Evolutionary conservation across 2,888 invertebrate genomes (phyloP).

Genomic region (Trissoscelio sp.): DNA sequence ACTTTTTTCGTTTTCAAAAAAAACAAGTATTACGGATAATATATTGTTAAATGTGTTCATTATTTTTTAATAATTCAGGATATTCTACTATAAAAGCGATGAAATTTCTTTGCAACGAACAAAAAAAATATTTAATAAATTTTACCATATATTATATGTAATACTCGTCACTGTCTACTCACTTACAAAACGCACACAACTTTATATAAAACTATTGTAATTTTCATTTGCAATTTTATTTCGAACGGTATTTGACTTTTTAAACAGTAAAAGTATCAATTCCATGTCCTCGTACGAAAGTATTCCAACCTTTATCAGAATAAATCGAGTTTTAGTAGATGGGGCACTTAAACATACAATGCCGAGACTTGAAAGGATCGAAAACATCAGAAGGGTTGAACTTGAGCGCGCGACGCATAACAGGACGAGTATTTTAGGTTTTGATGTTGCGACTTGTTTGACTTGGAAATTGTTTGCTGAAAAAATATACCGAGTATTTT

Average conservation of each 20-base stretch:
- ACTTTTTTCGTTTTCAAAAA: no score
- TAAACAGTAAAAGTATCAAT: slow-evolving; percentile 72
- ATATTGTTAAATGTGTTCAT: no score
- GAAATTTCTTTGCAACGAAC: no score
- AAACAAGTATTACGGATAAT: no score
- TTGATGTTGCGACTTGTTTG: slow-evolving; percentile 23
- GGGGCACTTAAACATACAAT: slow-evolving; percentile 42
- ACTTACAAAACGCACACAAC: slow-evolving; percentile 14
- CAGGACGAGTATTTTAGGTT: slow-evolving; percentile 24
- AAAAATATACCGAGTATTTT: not conserved
- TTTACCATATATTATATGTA: no score
- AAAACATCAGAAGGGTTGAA: slow-evolving; percentile 38
- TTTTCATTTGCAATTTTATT: slow-evolving; percentile 70
- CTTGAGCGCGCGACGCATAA: slow-evolving; percentile 16
- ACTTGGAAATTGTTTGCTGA: slow-evolving; percentile 20
- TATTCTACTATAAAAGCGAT: no score
- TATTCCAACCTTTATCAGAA: slow-evolving; percentile 38
- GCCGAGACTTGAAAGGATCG: slow-evolving; percentile 34
- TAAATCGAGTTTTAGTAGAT: slow-evolving; percentile 48
- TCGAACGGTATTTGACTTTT: slow-evolving; percentile 73
- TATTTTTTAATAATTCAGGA: no score
- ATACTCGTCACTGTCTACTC: no score
- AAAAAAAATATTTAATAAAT: no score
- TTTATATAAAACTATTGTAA: slow-evolving; percentile 50
- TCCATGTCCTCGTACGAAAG: slow-evolving; percentile 18